These are phyloP conservation scores for Pitta sordida DNA, from an alignment of 2,113 vertebrate genomes.

Conservation along the genomic window DNA sequence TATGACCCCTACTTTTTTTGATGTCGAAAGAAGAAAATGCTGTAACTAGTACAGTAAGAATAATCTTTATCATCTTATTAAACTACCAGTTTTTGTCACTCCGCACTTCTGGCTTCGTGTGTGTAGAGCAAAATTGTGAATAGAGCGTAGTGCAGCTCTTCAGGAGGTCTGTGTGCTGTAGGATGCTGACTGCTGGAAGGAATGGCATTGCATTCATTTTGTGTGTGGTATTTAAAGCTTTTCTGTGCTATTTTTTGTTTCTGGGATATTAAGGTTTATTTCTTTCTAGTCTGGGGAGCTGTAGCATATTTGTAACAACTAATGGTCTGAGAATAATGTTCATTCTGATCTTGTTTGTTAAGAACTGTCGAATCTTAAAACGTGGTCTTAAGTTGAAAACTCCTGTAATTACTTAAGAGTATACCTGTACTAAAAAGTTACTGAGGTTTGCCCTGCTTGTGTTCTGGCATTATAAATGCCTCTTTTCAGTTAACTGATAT, in stretches of 20 bases:
- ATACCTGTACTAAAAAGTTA: neutral
- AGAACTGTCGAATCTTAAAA: neutral
- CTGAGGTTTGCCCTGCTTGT: neutral
- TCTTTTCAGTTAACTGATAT: neutral
- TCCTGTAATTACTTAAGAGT: neutral
- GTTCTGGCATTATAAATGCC: neutral
- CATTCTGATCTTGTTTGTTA: neutral
- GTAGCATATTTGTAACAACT: neutral
- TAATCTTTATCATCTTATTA: conserved; percentile 18
- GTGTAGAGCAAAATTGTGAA: neutral
- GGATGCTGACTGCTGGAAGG: neutral
- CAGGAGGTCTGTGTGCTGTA: neutral
- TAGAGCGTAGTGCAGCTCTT: neutral
- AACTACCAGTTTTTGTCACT: neutral
- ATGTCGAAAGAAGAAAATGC: neutral
- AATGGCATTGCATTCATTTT: neutral
- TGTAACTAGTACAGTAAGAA: neutral
- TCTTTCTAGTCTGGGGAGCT: neutral
- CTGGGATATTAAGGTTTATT: neutral
- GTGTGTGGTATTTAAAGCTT: neutral
- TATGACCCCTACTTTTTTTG: neutral
- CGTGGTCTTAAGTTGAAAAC: neutral
- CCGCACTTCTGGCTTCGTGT: neutral
- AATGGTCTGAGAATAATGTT: conserved; percentile 3
- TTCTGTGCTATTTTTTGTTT: neutral